These are phyloP conservation scores for Hypomecis atomaria DNA, from an alignment of 2,888 invertebrate genomes.

Conservation along the genomic window DNA sequence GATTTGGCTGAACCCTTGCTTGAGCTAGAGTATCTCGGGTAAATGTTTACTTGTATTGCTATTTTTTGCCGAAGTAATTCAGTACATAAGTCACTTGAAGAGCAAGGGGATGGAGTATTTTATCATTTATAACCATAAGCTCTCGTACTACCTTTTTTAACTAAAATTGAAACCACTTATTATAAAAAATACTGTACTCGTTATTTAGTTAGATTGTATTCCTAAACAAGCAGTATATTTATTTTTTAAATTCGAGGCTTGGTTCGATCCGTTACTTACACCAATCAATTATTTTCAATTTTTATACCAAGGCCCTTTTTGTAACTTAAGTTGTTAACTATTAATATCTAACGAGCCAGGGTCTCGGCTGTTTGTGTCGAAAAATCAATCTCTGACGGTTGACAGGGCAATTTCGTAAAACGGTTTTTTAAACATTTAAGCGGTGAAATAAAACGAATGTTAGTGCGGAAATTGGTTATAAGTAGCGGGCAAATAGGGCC, in stretches of 20 bases:
- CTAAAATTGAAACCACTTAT: no score
- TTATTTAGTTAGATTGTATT: no score
- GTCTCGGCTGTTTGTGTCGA: not conserved
- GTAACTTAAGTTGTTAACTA: no score
- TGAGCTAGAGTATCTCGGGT: conserved; percentile 45
- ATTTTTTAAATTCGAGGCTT: no score
- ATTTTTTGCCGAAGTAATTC: conserved; percentile 28
- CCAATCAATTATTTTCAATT: not conserved
- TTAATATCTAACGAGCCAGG: not conserved
- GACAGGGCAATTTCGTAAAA: conserved; percentile 26
- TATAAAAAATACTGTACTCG: no score
- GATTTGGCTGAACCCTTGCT: conserved; percentile 68
- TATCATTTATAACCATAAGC: not conserved
- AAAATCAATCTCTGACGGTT: conserved; percentile 17
- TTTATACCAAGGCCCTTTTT: not conserved
- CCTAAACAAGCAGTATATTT: no score
- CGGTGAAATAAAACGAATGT: conserved; percentile 61
- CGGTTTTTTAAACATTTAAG: conserved; percentile 41
- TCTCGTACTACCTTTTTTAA: not conserved
- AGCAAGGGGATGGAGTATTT: conserved; percentile 2
- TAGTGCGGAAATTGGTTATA: conserved; percentile 78
- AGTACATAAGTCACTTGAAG: conserved; percentile 23
- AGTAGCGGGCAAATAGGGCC: conserved; percentile 76
- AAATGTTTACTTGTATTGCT: conserved; percentile 38
- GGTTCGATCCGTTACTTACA: no score